Percentiles rank a stretch among this genome's conserved stretches.
These are phyloP conservation scores for Teleiodes luculella DNA, from an alignment of 2,888 invertebrate species.

Conservation along the genomic window DNA sequence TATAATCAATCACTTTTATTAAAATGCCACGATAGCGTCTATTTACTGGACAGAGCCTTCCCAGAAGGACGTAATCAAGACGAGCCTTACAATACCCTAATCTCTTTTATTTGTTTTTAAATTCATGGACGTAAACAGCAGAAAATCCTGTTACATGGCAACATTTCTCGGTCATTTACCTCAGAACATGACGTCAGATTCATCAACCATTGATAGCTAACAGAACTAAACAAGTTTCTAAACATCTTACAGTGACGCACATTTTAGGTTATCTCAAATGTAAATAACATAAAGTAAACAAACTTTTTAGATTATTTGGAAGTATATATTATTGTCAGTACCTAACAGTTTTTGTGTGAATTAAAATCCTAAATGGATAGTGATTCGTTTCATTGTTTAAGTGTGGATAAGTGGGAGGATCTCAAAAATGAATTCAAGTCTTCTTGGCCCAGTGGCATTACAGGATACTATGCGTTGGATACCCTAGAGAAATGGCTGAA, in stretches of 20 bases:
- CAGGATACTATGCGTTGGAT: conserved; percentile 48
- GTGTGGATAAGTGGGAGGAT: conserved; percentile 30
- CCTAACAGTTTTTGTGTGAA: background rate
- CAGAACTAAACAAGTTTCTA: background rate
- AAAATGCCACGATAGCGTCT: no score
- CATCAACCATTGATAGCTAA: no score
- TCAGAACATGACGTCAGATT: no score
- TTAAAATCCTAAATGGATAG: background rate
- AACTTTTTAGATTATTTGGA: background rate
- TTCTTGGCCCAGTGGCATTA: conserved; percentile 46
- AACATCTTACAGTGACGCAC: background rate
- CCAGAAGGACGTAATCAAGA: no score
- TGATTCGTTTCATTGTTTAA: background rate
- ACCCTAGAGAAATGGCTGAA: conserved; percentile 45
- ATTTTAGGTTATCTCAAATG: no score
- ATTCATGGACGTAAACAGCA: no score
- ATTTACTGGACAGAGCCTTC: no score
- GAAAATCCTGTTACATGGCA: no score
- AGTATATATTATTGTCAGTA: background rate
- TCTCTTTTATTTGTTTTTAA: no score
- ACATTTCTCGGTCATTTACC: no score
- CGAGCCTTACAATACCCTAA: no score
- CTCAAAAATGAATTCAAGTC: conserved; percentile 29
- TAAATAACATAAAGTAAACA: background rate
- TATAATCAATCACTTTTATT: no score